Base-by-base conservation (phyloP, 2,797 vertebrate genomes). In the Squalus acanthias region DNA sequence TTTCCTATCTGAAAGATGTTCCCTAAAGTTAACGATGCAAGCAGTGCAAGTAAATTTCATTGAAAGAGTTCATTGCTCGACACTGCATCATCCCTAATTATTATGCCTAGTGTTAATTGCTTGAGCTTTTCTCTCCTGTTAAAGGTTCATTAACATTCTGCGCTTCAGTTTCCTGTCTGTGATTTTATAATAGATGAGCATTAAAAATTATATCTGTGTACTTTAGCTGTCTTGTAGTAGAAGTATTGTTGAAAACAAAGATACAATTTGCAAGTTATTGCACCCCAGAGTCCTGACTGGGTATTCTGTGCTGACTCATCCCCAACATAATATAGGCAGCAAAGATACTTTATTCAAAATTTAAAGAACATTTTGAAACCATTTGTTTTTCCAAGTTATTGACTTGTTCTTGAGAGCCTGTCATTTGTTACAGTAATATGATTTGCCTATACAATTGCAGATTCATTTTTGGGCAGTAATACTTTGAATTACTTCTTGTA, bases 291-390 rank as follows among this genome's bases (percentile, higher is more conserved):
- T 29, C 26, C 88, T 91, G 57, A 33, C 8, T 26, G 26, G 12
- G 26, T 15, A 89, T 88, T 88, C 85, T 88, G 33, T 57, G 22
- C 46, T 88, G 39, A 89, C 20, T 89, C 87, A 60, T 57, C 26
- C 87, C 26, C 24, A 22, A 26, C 53, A 88, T 76, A 39, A 88
- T 26, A 29, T 2, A 88, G 17, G 6, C 85, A 89, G 12, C 50
- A 89, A 20, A 53, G 50, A 29, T 33, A 60, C 57, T 91, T 63
- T 63, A 76, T 76, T 33, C 33, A 76, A 91, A 60, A 53, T 33
- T 91, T 60, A 91, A 91, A 89, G 53, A 91, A 60, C 53, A 91
- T 33, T 91, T 13, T 91, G 88, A 91, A 91, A 91, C 29, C 22
- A 12, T 89, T 60, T 53, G 15, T 1, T n/a, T 85, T 57, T 85